Evolutionary conservation across 2,888 invertebrate genomes (phyloP), one percentile per base, ranked within the genome.

Genomic region (Drosophila mimetica): DNA sequence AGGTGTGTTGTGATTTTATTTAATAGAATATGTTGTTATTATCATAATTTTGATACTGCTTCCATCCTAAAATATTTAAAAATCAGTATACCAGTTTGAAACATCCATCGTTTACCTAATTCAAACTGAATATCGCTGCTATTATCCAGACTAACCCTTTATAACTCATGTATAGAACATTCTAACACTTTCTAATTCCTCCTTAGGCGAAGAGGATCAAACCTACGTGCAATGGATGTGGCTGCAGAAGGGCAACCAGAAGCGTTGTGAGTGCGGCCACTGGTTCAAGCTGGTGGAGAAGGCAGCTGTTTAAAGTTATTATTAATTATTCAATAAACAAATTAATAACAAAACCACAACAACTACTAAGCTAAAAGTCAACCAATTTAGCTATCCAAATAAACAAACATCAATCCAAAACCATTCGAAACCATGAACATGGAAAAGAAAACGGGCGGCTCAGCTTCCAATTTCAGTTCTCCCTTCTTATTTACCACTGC

Each of bases 241-340:
- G 96, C 93, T 99, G 88, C 96, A 98, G 91, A 94, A 95, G 93
- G 98, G 96, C 37, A 94, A 95, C 83, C 95, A 97, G 70, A 96
- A 96, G 90, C 95, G 98, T 86, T 99, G 99, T 91, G 97, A 96
- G 90, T 99, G 99, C 92, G 99, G 99, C 61, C 95, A 98, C 91
- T 98, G 97, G 97, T 99, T 98, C 93, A 97, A 97, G 93, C 93
- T 99, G 86, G 94, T 95, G 66, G 95, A 96, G 92, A 96, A 95
- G 92, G 93, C 94, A 76, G 94, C 95, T 77, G 90, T 95, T 89
- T 95, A 95, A 95, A 92, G 81, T 82, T 82, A 86, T 82, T 82
- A 82, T 80, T 86, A 80, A 80, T 74, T 84, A 86, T 74, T 77
- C 70, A 86, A 75, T 81, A 81, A 85, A 85, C 74, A 72, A 75